These are phyloP conservation scores for Cyrtonyx montezumae DNA, from an alignment of 2,113 vertebrate species.

Conservation along the genomic window DNA sequence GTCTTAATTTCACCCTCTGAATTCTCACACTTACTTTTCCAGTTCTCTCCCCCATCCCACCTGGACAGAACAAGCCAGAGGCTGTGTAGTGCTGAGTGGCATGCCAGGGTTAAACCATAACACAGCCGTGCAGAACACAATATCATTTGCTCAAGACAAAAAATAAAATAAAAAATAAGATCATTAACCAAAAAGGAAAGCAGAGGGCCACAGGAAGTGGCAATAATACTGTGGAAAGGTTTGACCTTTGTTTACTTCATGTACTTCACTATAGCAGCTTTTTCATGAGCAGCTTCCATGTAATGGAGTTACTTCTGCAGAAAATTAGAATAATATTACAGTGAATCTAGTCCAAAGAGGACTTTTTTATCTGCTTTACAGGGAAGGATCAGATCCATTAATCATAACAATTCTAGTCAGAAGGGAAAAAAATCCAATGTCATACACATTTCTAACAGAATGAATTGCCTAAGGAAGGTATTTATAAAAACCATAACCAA, in stretches of 20 bases:
- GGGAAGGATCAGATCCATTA: conserved; percentile 39
- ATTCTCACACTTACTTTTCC: not conserved
- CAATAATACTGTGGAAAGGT: not conserved
- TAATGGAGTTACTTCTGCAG: conserved; percentile 31
- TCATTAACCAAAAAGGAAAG: not conserved
- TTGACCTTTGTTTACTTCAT: conserved; percentile 1
- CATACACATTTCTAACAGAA: conserved; percentile 15
- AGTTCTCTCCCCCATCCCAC: not conserved
- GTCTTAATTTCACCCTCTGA: not conserved
- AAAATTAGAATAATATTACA: not conserved
- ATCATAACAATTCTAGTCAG: conserved; percentile 25
- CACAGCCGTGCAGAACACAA: not conserved
- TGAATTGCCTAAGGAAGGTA: conserved; percentile 54
- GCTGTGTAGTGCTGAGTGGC: not conserved
- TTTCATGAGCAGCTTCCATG: not conserved
- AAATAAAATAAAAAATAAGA: not conserved
- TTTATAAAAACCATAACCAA: conserved; percentile 55
- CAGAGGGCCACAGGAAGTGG: not conserved
- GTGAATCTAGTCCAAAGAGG: conserved; percentile 14
- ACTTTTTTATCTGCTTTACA: conserved; percentile 38
- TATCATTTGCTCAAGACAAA: not conserved
- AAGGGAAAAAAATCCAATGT: conserved; percentile 36
- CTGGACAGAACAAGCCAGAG: too few relatives aligned
- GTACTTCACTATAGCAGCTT: not conserved
- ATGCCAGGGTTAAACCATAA: not conserved